Evolutionary conservation across 1,140 invertebrate genomes (phyloP), one percentile per base, ranked within the genome.

Genomic region (Diorhabda elongata): DNA sequence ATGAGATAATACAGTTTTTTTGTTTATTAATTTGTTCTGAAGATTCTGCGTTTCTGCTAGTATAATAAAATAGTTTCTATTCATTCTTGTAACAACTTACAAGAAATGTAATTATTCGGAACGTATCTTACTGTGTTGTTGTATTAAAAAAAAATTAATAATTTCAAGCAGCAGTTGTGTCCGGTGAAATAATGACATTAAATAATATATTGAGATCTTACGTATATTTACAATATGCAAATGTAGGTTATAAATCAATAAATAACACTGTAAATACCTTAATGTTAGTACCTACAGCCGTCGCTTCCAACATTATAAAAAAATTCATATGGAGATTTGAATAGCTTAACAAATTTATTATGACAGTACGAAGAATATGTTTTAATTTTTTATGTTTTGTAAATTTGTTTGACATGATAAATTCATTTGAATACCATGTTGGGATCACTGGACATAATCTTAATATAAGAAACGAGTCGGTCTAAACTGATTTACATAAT

Each of bases 201-300:
- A 52, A 4, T 52, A 52, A 52, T 4, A 52, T 52, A 52, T 52
- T 52, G n/a, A 52, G 47, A 8, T n/a, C n/a, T 52, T 52, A 52
- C 47, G n/a, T 52, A 52, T 52, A 52, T 52, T 52, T 52, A 52
- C n/a, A n/a, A 52, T 52, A 52, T 52, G 47, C 47, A 52, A 52
- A 52, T 52, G 47, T n/a, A 6, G 26, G 2, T 4, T n/a, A 52
- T 52, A 52, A 52, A 52, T 52, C 47, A 52, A 52, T 52, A 52
- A n/a, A 52, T 6, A 52, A 6, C 47, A 52, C 47, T 52, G n/a
- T 52, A 52, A 52, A n/a, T 52, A 4, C 47, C 4, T 52, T 52
- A 52, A 52, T 52, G 47, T 52, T 52, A 52, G 47, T 52, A 52
- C 47, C 47, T 52, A 52, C n/a, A n/a, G 47, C 6, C 47, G n/a